Evolutionary conservation across 2,797 vertebrate genomes (phyloP).

Genomic region (Rhinatrema bivittatum): DNA sequence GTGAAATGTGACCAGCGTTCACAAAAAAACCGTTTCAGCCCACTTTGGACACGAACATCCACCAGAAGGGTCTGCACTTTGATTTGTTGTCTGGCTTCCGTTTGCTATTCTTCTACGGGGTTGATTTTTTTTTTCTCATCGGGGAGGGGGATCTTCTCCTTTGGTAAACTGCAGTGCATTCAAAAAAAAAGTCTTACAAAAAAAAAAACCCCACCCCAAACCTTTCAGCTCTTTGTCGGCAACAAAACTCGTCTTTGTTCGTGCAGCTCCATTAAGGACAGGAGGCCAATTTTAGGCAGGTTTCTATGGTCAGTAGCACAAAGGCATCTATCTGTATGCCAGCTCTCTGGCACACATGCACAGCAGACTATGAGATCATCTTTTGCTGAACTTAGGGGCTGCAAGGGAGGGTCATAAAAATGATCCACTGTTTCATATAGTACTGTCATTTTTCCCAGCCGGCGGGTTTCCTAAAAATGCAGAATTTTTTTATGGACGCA

Average conservation of each 20-base stretch:
- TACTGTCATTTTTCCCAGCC: conserved; percentile 34
- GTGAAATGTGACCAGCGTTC: conserved; percentile 69
- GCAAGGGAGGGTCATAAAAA: conserved; percentile 51
- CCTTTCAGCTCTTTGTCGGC: conserved; percentile 65
- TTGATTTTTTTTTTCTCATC: conserved; percentile 16
- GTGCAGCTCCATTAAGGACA: conserved; percentile 62
- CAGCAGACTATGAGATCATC: conserved; percentile 60
- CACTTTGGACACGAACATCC: conserved; percentile 49
- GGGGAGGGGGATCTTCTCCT: conserved; percentile 43
- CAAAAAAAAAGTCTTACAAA: conserved; percentile 60
- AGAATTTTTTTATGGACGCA: conserved; percentile 35
- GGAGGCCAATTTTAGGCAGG: conserved; percentile 74
- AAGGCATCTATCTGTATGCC: conserved; percentile 65
- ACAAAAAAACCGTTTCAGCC: conserved; percentile 33
- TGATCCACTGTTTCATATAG: conserved; percentile 57
- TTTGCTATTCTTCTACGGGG: conserved; percentile 38
- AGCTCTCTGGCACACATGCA: conserved; percentile 53
- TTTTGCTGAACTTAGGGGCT: conserved; percentile 52
- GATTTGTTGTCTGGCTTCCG: conserved; percentile 51
- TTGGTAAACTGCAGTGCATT: conserved; percentile 58
- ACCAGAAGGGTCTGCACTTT: conserved; percentile 41
- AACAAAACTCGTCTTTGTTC: conserved; percentile 81
- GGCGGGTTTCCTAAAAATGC: conserved; percentile 16
- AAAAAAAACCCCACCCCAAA: no score
- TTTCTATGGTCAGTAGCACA: conserved; percentile 65